phyloP scores from a whole-genome alignment of 2,797 vertebrate species.

The Carcharodon carcharias region DNA sequence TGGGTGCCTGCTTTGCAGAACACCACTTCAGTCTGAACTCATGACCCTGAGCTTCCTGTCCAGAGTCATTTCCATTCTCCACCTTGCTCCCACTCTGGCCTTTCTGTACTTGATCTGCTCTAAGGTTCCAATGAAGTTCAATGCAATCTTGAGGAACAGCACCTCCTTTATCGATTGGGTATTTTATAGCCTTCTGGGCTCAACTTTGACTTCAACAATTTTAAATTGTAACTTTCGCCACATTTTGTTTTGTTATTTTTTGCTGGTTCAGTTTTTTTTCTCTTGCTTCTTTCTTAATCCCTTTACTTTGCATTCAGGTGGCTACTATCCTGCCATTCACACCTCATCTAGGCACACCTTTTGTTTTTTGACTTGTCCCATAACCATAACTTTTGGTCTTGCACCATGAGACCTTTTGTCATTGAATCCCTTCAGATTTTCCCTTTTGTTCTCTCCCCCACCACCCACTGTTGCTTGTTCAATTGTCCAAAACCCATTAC shows the following conservation, averaged over 20 bases:
- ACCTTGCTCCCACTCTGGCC: background rate
- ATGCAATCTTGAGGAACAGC: background rate
- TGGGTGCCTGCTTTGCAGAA: background rate
- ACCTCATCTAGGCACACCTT: background rate
- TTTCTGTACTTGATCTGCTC: background rate
- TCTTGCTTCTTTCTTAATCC: background rate
- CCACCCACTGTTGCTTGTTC: no score
- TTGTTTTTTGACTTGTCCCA: background rate
- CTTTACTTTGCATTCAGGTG: background rate
- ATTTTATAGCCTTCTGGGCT: background rate
- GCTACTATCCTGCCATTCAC: background rate
- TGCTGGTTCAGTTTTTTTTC: background rate
- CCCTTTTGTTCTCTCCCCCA: no score
- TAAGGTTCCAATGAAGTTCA: background rate
- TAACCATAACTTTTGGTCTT: no score
- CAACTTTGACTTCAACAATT: background rate
- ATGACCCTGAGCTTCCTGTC: background rate
- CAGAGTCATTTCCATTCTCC: no score
- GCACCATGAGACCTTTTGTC: no score
- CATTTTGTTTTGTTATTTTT: background rate
- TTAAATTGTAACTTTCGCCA: background rate
- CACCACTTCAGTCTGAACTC: background rate
- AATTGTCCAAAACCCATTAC: no score
- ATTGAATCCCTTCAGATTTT: no score
- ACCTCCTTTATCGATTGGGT: background rate